Evolutionary conservation across 2,113 vertebrate species (phyloP), one percentile per base, ranked within the genome.

Genomic region (Notothenia rossii): DNA sequence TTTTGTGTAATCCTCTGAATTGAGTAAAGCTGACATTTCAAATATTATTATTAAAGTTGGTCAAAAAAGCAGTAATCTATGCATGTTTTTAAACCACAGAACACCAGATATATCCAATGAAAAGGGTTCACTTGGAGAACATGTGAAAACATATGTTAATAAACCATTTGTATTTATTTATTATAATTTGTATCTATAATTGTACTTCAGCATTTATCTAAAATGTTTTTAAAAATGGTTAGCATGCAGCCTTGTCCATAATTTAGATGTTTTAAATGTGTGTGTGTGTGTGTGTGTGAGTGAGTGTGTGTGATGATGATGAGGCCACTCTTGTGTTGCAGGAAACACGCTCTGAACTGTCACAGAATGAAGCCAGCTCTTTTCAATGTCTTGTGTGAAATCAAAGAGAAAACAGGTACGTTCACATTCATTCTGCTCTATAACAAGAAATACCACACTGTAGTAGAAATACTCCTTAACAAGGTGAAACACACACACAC

Each of bases 381-480:
- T 92, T 99, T 99, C 94, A 99, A 98, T 82, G 98, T 99, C 84
- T 94, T 99, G 92, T 99, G 98, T 91, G 98, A 99, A 96, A 99
- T 99, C 93, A 99, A 99, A 96, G 98, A 99, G 68, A 99, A 99
- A 95, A 99, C 98, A 97, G 98, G 98, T 99, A 97, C 88, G 89
- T 60, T 29, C 64, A n/a, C 5, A 7, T 70, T 64, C 0, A 15
- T 67, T 25, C 54, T 45, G 15, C 33, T 36, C 15, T 50, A 43
- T n/a, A 13, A 76, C 1, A 8, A 61, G 45, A 36, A 18, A 9
- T 55, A 33, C 45, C 12, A 7, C 69, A 36, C 56, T 15, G 43
- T 10, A 20, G 62, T 49, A 59, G 63, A 40, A 40, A 7, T 40
- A 40, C 33, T 66, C 45, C 7, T 58, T 13, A 18, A 45, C 10